A percentile compares a stretch with the other conserved stretches of the same genome.
Conservation (phyloP, 1,140 invertebrate genomes). For the Apis cerana region DNA sequence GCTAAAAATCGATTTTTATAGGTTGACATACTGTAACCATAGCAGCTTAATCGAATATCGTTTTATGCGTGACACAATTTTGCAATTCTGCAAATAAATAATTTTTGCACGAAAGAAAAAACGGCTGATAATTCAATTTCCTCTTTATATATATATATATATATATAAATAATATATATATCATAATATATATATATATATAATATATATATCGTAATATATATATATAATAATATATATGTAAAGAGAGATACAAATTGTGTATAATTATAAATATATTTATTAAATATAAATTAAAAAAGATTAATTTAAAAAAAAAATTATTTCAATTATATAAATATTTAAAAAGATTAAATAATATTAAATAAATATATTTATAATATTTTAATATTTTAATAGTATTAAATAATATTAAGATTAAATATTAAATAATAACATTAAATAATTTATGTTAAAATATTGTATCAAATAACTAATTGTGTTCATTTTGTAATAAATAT, state of each 20-base stretch:
- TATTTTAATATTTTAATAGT: too few relatives aligned
- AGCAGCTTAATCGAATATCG: slow-evolving; percentile 68
- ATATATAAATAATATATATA: not conserved
- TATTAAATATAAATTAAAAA: not conserved
- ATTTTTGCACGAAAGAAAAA: not conserved
- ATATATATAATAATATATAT: not conserved
- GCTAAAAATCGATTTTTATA: slow-evolving; percentile 68
- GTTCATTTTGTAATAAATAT: not conserved
- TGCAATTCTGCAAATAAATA: slow-evolving; percentile 9
- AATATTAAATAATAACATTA: not conserved
- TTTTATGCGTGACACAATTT: not conserved
- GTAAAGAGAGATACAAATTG: too few relatives aligned
- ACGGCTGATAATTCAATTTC: not conserved
- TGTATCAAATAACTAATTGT: not conserved
- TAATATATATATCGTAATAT: too few relatives aligned
- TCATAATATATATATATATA: too few relatives aligned
- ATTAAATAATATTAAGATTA: not conserved
- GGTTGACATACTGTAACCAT: slow-evolving; percentile 73
- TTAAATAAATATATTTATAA: too few relatives aligned
- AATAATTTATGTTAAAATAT: not conserved
- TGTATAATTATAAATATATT: too few relatives aligned
- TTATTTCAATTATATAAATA: not conserved
- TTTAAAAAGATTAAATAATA: not conserved
- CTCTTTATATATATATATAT: not conserved
- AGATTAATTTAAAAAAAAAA: not conserved